Conservation (phyloP, 92 coral and sea anemone genomes). For the Siderastrea siderea region DNA sequence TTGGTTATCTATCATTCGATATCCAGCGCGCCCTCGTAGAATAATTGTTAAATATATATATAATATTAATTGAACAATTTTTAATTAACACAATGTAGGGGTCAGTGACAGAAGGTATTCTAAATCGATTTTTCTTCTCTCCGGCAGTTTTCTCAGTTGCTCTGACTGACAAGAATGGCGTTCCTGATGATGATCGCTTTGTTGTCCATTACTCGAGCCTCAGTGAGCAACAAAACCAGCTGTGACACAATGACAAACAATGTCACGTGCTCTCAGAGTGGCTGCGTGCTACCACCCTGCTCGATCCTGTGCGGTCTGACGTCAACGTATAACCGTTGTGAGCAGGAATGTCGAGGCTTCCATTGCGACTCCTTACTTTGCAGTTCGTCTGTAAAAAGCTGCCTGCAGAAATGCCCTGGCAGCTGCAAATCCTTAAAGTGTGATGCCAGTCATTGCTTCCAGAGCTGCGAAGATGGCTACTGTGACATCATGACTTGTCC, state of each 20-base stretch:
- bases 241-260: not conserved
- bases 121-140: too few species aligned
- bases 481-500: constrained; percentile 24
- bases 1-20: too few species aligned
- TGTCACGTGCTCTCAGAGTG: not conserved
- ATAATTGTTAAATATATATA: too few species aligned
- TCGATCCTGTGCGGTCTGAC: not conserved
- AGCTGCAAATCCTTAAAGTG: not conserved
- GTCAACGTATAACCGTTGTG: not conserved
- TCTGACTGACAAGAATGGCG: not conserved
- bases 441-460: not conserved
- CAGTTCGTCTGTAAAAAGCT: not conserved
- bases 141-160: not conserved
- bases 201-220: not conserved
- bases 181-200: not conserved
- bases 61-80: too few species aligned
- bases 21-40: too few species aligned
- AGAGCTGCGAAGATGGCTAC: not conserved
- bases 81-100: too few species aligned
- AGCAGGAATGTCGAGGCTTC: constrained; percentile 25
- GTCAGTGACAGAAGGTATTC: too few species aligned
- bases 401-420: not conserved
- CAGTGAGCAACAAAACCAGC: not conserved
- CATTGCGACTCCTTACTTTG: constrained; percentile 11
- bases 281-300: not conserved